These are phyloP conservation scores for Thamnophis sirtalis DNA, from an alignment of 2,113 vertebrate species.

Conservation along the genomic window DNA sequence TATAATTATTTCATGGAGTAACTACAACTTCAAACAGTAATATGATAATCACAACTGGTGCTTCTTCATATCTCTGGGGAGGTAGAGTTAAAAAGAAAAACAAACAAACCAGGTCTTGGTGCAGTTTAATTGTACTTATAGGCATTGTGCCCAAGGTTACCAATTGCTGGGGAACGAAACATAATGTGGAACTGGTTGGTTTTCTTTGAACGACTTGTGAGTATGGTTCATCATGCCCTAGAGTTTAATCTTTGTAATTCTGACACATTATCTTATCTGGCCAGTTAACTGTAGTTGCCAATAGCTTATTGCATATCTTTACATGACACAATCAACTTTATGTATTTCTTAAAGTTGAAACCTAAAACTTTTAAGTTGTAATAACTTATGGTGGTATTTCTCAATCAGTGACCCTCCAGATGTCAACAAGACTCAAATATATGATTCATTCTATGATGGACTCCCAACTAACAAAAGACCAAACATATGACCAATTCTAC, in stretches of 20 bases:
- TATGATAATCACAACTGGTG: conserved; percentile 55
- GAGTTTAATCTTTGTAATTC: neutral
- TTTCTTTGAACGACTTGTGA: conserved; percentile 11
- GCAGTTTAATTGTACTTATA: conserved; percentile 47
- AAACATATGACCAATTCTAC: neutral
- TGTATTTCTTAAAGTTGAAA: neutral
- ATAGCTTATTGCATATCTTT: neutral
- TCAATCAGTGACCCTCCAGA: neutral
- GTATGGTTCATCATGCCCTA: conserved; percentile 3
- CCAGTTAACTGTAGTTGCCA: neutral
- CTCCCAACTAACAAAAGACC: neutral
- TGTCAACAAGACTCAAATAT: neutral
- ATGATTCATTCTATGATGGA: neutral
- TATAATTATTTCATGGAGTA: neutral
- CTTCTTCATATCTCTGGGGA: conserved; percentile 42
- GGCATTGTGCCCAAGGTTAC: conserved; percentile 20
- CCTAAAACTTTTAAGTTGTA: neutral
- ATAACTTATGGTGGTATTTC: neutral
- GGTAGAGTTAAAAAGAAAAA: conserved; percentile 26
- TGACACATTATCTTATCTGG: neutral
- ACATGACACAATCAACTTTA: neutral
- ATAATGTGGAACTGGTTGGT: conserved; percentile 44
- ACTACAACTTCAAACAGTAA: neutral
- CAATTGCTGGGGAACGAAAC: conserved; percentile 37
- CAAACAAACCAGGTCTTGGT: conserved; percentile 40